Evolutionary conservation across 2,888 invertebrate species (phyloP).

Genomic region (Plebejus melissa): DNA sequence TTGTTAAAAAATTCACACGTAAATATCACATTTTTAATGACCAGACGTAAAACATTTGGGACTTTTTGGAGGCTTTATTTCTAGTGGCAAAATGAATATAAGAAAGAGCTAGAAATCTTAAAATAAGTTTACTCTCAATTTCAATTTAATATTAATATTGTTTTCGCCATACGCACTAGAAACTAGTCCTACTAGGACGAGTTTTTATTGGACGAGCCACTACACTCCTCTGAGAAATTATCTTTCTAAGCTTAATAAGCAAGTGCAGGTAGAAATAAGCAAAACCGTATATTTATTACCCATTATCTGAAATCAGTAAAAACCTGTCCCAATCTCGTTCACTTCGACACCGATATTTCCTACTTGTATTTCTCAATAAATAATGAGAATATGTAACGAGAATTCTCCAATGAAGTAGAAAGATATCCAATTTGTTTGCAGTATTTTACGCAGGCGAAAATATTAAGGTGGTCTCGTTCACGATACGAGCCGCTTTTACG

Average conservation of each 20-base stretch:
- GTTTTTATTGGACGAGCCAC: too few relatives aligned
- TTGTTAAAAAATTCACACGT: slow-evolving; percentile 1
- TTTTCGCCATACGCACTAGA: too few relatives aligned
- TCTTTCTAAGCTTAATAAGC: too few relatives aligned
- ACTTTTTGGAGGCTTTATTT: background rate
- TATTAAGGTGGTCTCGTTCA: slow-evolving; percentile 35
- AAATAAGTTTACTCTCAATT: too few relatives aligned
- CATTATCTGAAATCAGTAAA: background rate
- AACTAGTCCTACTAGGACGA: too few relatives aligned
- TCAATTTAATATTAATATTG: too few relatives aligned
- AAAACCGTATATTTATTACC: too few relatives aligned
- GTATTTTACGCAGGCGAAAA: slow-evolving; percentile 28
- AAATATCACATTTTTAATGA: background rate
- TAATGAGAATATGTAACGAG: slow-evolving; percentile 10
- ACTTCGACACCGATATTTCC: background rate
- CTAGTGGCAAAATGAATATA: too few relatives aligned
- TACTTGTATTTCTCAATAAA: background rate
- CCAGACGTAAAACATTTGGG: background rate
- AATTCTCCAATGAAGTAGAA: slow-evolving; percentile 26
- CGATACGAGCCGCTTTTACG: slow-evolving; percentile 50
- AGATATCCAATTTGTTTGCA: slow-evolving; percentile 25
- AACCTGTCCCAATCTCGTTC: background rate
- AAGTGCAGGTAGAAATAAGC: too few relatives aligned
- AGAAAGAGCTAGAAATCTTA: too few relatives aligned
- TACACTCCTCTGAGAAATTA: too few relatives aligned